Percentiles rank a stretch among this genome's conserved stretches.
Evolutionary conservation across 1,140 invertebrate genomes (phyloP).

Genomic region (Rhynchophorus ferrugineus): DNA sequence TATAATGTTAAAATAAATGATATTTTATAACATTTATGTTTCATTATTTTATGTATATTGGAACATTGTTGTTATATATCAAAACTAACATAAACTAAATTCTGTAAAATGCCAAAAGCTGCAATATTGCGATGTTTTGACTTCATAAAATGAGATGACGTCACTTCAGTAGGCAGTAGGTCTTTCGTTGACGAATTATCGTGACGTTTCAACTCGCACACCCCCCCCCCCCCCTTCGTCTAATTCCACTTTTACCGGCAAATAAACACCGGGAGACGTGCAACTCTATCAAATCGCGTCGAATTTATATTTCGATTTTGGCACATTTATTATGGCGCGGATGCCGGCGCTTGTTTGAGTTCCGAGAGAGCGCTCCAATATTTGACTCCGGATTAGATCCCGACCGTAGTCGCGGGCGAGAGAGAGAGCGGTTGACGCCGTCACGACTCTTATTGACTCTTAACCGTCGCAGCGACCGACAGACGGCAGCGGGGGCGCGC

Average conservation of each 20-base stretch:
- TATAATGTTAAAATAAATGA: too few relatives aligned
- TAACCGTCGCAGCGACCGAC: too few relatives aligned
- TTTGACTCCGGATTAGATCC: constrained; percentile 20
- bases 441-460: constrained; percentile 22
- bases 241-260: constrained; percentile 9
- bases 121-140: too few relatives aligned
- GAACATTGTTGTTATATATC: too few relatives aligned
- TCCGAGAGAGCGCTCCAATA: constrained; percentile 19
- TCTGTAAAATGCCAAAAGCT: too few relatives aligned
- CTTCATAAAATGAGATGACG: too few relatives aligned
- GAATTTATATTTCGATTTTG: constrained; percentile 23
- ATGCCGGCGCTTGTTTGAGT: constrained; percentile 20
- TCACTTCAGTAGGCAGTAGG: too few relatives aligned
- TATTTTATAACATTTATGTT: too few relatives aligned
- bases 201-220: too few relatives aligned
- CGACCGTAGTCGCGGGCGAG: constrained; percentile 14
- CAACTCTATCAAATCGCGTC: constrained; percentile 17
- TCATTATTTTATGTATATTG: too few relatives aligned
- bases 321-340: constrained; percentile 17
- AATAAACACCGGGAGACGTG: constrained; percentile 17
- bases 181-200: too few relatives aligned
- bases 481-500: neutral
- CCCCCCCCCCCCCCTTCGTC: neutral
- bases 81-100: too few relatives aligned
- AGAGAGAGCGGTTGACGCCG: constrained; percentile 6